Evolutionary conservation across 2,888 invertebrate genomes (phyloP), one percentile per base, ranked within the genome.

Genomic region (Geotrupes spiniger): DNA sequence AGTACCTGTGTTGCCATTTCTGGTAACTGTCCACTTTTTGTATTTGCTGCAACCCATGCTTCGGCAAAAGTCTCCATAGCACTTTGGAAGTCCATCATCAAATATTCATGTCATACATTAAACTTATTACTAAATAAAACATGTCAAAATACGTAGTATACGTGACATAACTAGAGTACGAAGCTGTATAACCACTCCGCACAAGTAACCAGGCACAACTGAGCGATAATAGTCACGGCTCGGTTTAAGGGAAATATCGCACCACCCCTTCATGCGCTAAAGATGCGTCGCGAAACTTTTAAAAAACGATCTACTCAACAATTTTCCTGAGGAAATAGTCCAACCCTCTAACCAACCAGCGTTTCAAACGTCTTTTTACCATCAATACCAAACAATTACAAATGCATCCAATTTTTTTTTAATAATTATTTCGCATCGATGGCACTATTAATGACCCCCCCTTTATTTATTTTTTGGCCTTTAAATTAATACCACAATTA

Each of bases 21-120:
- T 57, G 75, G 75, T 12, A 77, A 74, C 26, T 74, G 77, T 59
- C 79, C 80, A 57, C 80, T 77, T 74, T 87, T 87, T 66, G 87
- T 85, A 72, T 87, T 89, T 74, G 92, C 93, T 61, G 93, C 93
- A 64, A 93, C 92, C 94, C 94, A 95, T 63, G 94, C 94, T 80
- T 95, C 94, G 61, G 94, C 94, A 75, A 95, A 94, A 63, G 94
- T 94, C 81, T 95, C 94, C 94, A 95, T 93, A 65, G 94, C 94
- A 83, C 93, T 93, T 82, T 93, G 92, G 83, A 94, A 93, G 89
- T 94, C 94, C 94, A 95, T 94, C 64, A 66, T 71, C 66, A 65
- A 64, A 55, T 48, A 42, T 29, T 52, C 36, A 46, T 36, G 54
- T 31, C 14, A 36, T 39, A 17, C 36, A 51, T 37, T 44, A 46